Evolutionary conservation across 2,113 vertebrate species (phyloP).

Genomic region (Lepisosteus osseus): DNA sequence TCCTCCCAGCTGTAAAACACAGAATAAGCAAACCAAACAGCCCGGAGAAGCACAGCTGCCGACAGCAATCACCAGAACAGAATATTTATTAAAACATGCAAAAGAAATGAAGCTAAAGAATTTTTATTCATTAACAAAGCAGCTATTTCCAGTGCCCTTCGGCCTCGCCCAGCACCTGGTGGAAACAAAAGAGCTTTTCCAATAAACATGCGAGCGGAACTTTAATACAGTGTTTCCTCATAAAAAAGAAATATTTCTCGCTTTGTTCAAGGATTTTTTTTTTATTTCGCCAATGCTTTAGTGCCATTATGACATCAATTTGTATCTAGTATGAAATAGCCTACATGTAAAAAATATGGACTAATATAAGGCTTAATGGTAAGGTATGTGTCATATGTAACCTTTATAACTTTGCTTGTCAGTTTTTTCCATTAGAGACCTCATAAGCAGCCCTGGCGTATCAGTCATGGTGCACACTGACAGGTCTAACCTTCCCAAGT

Average conservation of each 20-base stretch:
- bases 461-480: conserved; percentile 91
- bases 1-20: too few species aligned
- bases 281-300: conserved; percentile 65
- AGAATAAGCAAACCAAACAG: conserved; percentile 24
- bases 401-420: conserved; percentile 95
- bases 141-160: conserved; percentile 64
- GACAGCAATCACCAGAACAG: conserved; percentile 33
- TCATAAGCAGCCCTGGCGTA: conserved; percentile 88
- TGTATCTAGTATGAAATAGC: conserved; percentile 73
- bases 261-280: conserved; percentile 15
- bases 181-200: conserved; percentile 26
- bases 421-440: conserved; percentile 90
- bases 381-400: conserved; percentile 89
- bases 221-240: conserved; percentile 7
- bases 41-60: conserved; percentile 37
- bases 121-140: conserved; percentile 63
- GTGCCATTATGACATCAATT: conserved; percentile 72
- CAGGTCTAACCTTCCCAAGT: conserved; percentile 98
- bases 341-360: conserved; percentile 80
- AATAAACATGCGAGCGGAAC: neutral
- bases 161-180: conserved; percentile 47
- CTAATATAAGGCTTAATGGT: conserved; percentile 83
- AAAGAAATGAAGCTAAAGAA: conserved; percentile 62
- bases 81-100: conserved; percentile 48
- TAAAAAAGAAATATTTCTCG: conserved; percentile 14